Base-by-base conservation (phyloP, 2,888 invertebrate species). In the Clanis bilineata region DNA sequence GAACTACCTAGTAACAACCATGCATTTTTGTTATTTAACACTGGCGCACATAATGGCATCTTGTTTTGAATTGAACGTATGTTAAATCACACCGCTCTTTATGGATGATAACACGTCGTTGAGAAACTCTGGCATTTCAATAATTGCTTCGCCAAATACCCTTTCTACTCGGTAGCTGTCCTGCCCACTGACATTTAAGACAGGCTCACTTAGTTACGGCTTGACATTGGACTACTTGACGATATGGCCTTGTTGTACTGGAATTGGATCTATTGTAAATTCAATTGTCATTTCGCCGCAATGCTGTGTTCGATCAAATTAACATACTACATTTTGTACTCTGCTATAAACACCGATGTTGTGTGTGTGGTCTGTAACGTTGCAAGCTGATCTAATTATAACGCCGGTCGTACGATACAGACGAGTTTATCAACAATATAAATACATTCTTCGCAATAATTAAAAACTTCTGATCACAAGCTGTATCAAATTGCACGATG, bases 181-280 rank as follows among this genome's bases (percentile, higher is more conserved):
- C 73, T 77, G 74, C 77, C 79, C 73, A 81, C 80, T 88, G 88
- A 79, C 89, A 88, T 89, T 89, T 88, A 83, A 77, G 75, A 80
- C 75, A 74, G 73, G 72, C 80, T 74, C 69, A 77, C 74, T 76
- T 70, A 71, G 74, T 74, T 69, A 66, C 62, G 64, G 73, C 69
- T 68, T 79, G 82, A 79, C 86, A 86, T 85, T 87, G 85, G 71
- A 82, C 82, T 74, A 81, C 76, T 82, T 81, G 65, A 79, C 68
- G 71, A 71, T 65, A 68, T 68, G 73, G 69, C 85, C 85, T 85
- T 81, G 80, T 72, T 71, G 74, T 71, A 67, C 69, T 76, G 72
- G 74, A 78, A 76, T 71, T 68, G 66, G 66, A 70, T 73, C 75
- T 77, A 82, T 77, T 80, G 73, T 83, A 70, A 67, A 73, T 79